Percentiles rank a stretch among this genome's conserved stretches.
Evolutionary conservation across 2,888 invertebrate genomes (phyloP).

Genomic region (Dynastes hyllus): DNA sequence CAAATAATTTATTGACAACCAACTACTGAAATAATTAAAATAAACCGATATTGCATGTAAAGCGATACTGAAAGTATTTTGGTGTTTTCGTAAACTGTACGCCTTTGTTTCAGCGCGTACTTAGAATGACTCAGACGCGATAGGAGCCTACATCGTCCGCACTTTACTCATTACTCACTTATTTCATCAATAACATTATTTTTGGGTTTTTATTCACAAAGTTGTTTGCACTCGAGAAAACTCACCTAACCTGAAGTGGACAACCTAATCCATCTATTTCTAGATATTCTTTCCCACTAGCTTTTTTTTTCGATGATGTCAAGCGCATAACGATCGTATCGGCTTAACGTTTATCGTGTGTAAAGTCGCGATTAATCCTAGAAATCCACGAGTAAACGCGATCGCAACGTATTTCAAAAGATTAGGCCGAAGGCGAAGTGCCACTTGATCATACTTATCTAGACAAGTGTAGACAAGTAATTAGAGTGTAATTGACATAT

Average conservation of each 20-base stretch:
- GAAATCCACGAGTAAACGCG: slow-evolving; percentile 19
- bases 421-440: slow-evolving; percentile 50
- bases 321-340: slow-evolving; percentile 17
- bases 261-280: neutral
- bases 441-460: slow-evolving; percentile 54
- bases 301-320: neutral
- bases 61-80: no score
- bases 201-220: neutral
- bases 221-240: neutral
- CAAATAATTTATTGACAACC: no score
- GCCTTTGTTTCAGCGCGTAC: no score
- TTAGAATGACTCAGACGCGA: no score
- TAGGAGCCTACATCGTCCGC: no score
- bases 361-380: slow-evolving; percentile 14
- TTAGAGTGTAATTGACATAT: slow-evolving; percentile 54
- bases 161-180: neutral
- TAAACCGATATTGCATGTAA: no score
- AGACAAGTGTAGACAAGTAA: slow-evolving; percentile 53
- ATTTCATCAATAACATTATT: slow-evolving; percentile 7
- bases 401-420: slow-evolving; percentile 14
- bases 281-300: neutral
- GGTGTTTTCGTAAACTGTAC: no score
- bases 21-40: no score
- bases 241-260: neutral
- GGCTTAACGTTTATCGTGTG: slow-evolving; percentile 10